Base-by-base conservation (phyloP, 2,888 invertebrate genomes). In the Sisyra nigra region DNA sequence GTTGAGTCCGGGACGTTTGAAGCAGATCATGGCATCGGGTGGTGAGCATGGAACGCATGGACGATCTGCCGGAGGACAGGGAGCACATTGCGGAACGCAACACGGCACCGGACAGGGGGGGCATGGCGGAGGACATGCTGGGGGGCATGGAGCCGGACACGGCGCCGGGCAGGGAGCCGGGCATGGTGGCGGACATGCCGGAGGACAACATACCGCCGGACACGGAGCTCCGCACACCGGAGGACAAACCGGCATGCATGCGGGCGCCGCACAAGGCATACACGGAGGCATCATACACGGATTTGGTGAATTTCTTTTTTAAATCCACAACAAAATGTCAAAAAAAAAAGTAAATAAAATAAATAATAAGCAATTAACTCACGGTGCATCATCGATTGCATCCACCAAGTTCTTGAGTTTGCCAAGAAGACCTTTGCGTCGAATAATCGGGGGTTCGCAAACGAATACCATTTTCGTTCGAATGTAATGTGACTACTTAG, bases 31-130 rank as follows among this genome's bases (percentile, higher is more conserved):
- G n/a, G 14, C 5, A n/a, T 17, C 8, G 17, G 19, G 37, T 24
- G 40, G 31, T 9, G 29, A n/a, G 14, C 40, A 30, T 3, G 40
- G 40, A 13, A 24, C 40, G 19, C 40, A 40, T 2, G 40, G 31
- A 2, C 40, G 30, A 14, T 8, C 9, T 6, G 8, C 10, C 6
- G 40, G 31, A 3, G 40, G 31, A 31, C 40, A 40, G 3, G 40
- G 40, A 15, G 24, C 13, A 30, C 40, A 14, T 9, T 10, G 11
- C 1, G 17, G 34, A 10, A 17, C 33, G 19, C 41, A 17, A 4
- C 18, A n/a, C 15, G 34, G 41, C 11, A 19, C 15, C 8, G 34
- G 41, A 32, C 41, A 18, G 4, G 33, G 18, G 8, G 41, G 18
- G 18, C 41, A 41, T 19, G 41, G 33, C 5, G 37, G 37, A 2